Conservation (phyloP, 1,140 invertebrate species). For the Drosophila ironensis region DNA sequence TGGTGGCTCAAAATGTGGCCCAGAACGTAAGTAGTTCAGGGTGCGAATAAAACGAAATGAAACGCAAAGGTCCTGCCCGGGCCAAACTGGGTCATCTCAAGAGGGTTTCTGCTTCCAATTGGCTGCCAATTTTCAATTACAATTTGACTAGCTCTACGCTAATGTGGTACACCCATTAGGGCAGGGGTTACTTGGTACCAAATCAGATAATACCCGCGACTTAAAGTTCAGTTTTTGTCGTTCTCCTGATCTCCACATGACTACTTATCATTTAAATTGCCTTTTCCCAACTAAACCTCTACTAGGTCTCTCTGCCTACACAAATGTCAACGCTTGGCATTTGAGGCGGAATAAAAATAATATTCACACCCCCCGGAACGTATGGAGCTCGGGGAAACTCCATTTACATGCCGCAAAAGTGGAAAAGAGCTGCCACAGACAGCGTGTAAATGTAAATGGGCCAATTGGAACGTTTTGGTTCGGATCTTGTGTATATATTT, state of each 20-base stretch:
- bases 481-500: constrained; percentile 40
- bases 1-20: constrained; percentile 25
- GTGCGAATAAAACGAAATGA: constrained; percentile 9
- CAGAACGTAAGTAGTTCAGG: constrained; percentile 34
- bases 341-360: constrained; percentile 5
- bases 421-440: neutral
- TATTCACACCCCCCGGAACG: no score
- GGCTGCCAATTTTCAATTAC: neutral
- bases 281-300: no score
- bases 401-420: neutral
- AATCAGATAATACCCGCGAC: neutral
- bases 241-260: constrained; percentile 4
- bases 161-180: no score
- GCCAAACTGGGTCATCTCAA: constrained; percentile 38
- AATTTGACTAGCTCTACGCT: no score
- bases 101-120: neutral
- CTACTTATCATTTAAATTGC: constrained; percentile 8
- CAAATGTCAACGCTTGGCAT: constrained; percentile 32
- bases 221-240: constrained; percentile 28
- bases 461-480: neutral
- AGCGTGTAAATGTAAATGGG: neutral
- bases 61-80: constrained; percentile 17
- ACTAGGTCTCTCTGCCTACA: no score
- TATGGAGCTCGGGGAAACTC: no score
- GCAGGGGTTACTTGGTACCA: constrained; percentile 3